A percentile compares a stretch with the other conserved stretches of the same genome.
phyloP scores from a whole-genome alignment of 2,888 invertebrate genomes.

The Ophion ellenae region DNA sequence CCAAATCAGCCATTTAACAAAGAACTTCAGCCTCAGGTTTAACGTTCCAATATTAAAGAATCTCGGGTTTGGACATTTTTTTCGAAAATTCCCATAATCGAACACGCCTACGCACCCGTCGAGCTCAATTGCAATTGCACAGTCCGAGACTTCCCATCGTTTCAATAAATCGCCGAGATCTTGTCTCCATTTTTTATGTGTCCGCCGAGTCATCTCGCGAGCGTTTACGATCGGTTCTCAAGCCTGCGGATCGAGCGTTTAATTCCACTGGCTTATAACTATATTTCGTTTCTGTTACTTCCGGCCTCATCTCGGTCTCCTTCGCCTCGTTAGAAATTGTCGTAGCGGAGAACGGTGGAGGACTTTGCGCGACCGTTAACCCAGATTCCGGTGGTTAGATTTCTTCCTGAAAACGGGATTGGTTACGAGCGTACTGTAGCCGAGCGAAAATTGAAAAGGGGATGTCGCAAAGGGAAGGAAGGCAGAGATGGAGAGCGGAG shows the following conservation, averaged over 20 bases:
- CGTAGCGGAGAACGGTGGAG: conserved; percentile 24
- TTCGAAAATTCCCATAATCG: too few relatives aligned
- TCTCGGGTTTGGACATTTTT: too few relatives aligned
- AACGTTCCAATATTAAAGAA: too few relatives aligned
- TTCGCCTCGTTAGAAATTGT: conserved; percentile 52
- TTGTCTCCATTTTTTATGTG: background rate
- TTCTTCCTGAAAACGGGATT: conserved; percentile 36
- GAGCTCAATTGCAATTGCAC: too few relatives aligned
- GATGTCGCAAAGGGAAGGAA: conserved; percentile 7
- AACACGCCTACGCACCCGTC: too few relatives aligned
- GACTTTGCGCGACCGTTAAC: conserved; percentile 63
- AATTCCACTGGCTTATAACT: conserved; percentile 22
- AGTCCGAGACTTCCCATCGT: background rate
- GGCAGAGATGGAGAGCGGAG: background rate
- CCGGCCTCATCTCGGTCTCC: conserved; percentile 5
- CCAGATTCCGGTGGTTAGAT: conserved; percentile 58
- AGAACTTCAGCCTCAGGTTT: too few relatives aligned
- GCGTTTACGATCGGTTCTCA: conserved; percentile 27
- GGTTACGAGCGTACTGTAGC: conserved; percentile 41
- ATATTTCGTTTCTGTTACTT: conserved; percentile 20
- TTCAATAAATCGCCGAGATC: conserved; percentile 15
- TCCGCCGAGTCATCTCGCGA: conserved; percentile 24
- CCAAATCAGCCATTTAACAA: too few relatives aligned
- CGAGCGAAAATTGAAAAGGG: conserved; percentile 42
- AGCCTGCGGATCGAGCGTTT: conserved; percentile 15